Base-by-base conservation (phyloP, 92 coral and sea anemone species). In the Zoanthus gigantus region DNA sequence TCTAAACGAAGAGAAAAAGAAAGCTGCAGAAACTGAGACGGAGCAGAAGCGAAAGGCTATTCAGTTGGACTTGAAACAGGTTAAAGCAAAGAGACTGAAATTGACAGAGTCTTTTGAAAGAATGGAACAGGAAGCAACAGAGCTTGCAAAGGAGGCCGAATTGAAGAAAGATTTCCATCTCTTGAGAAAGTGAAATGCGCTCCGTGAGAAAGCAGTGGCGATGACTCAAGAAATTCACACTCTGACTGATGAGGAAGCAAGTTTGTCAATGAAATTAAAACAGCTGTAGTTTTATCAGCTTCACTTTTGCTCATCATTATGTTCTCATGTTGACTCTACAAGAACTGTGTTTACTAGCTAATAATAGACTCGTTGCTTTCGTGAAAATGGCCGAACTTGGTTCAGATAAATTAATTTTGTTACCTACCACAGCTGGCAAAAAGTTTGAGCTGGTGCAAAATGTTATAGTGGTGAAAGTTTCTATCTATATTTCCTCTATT, bases 91-190 rank as follows among this genome's bases (percentile, higher is more conserved):
- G 53, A 80, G 47, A 18, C 56, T 46, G 72, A 67, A 80, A 2
- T 48, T 81, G 73, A 68, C 75, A 31, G 74, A 79, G 0, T 63
- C 75, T 68, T 6, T 68, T 18, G 37, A 34, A 81, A 34, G 85
- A 63, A 63, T 81, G 85, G 50, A 63, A 80, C 57, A 63, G 54
- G 85, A 80, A 80, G 72, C 74, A 37, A 48, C 85, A 80, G 54
- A 80, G 30, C 85, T 81, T 31, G 72, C 85, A 63, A 81, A 81
- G 60, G 29, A 81, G 61, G 75, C 85, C 57, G 74, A 81, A 68
- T 44, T 42, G 85, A 81, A 61, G 44, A 63, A 63, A 2, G 61
- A 14, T 56, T 81, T 81, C 85, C 72, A 63, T 34, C 73, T 80
- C 82, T 52, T 50, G 48, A 77, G 82, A 53, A 77, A 54, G 82